Conservation (phyloP, 2,797 vertebrate species). For the Rhynchotus rufescens region DNA sequence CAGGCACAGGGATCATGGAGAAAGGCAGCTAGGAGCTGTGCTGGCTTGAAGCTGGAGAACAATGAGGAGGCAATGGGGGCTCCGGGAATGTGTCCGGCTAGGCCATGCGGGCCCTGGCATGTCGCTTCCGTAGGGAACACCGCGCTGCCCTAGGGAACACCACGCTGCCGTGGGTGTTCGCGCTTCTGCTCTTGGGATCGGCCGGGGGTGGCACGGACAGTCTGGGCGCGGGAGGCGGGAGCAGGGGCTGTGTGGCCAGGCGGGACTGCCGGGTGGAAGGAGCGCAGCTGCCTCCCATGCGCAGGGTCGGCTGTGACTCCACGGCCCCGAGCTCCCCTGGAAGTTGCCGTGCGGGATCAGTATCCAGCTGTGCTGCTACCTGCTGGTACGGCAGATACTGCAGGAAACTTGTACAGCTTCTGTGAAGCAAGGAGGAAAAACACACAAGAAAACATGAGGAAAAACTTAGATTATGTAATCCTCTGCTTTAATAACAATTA, state of each 20-base stretch:
- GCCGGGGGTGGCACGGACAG: too few relatives aligned
- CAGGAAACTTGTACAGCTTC: neutral
- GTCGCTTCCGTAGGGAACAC: neutral
- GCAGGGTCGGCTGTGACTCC: neutral
- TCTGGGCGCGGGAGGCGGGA: too few relatives aligned
- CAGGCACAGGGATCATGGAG: neutral
- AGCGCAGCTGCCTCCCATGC: neutral
- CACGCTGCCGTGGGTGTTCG: too few relatives aligned
- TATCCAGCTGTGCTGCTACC: neutral
- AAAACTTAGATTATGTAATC: neutral
- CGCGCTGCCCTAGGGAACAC: too few relatives aligned
- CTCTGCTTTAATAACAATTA: neutral
- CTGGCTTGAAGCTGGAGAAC: neutral
- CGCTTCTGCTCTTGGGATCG: too few relatives aligned
- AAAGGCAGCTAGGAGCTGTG: neutral
- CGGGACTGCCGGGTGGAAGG: neutral
- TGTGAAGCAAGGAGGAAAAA: neutral
- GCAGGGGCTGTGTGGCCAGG: too few relatives aligned
- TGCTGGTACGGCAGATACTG: neutral
- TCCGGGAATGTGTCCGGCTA: too few relatives aligned
- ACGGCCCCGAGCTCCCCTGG: neutral
- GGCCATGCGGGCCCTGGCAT: neutral
- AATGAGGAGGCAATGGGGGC: neutral
- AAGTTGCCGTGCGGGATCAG: neutral
- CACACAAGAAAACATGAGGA: neutral